These are phyloP conservation scores for Oenanthe melanoleuca DNA, from an alignment of 2,113 vertebrate species.

Conservation along the genomic window DNA sequence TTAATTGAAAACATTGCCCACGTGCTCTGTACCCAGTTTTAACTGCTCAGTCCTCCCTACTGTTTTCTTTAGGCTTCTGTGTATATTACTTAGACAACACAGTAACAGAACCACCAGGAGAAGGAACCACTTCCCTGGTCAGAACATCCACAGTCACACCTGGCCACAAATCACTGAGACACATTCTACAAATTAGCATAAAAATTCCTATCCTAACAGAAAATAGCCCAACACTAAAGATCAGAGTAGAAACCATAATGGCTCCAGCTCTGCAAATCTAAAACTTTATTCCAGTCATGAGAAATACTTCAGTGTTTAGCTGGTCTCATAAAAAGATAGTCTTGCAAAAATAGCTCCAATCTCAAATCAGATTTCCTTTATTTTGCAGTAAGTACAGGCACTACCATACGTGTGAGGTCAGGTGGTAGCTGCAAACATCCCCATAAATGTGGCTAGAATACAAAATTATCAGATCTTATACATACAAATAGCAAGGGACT, in stretches of 20 bases:
- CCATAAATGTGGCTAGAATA: background rate
- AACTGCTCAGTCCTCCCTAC: background rate
- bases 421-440: background rate
- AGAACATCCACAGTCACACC: background rate
- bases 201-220: background rate
- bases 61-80: background rate
- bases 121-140: background rate
- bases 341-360: background rate
- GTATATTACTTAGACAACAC: background rate
- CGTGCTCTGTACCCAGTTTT: background rate
- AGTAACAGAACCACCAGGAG: background rate
- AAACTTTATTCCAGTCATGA: background rate
- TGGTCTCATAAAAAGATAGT: background rate
- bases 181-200: background rate
- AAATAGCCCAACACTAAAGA: background rate
- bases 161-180: background rate
- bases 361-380: background rate
- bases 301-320: background rate
- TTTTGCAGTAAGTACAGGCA: background rate
- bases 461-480: background rate
- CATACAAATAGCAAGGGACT: background rate
- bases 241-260: background rate
- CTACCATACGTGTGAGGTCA: background rate
- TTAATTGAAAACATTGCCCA: background rate
- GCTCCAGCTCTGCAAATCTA: background rate